Evolutionary conservation across 2,113 vertebrate species (phyloP).

Genomic region (Pseudopipra pipra): DNA sequence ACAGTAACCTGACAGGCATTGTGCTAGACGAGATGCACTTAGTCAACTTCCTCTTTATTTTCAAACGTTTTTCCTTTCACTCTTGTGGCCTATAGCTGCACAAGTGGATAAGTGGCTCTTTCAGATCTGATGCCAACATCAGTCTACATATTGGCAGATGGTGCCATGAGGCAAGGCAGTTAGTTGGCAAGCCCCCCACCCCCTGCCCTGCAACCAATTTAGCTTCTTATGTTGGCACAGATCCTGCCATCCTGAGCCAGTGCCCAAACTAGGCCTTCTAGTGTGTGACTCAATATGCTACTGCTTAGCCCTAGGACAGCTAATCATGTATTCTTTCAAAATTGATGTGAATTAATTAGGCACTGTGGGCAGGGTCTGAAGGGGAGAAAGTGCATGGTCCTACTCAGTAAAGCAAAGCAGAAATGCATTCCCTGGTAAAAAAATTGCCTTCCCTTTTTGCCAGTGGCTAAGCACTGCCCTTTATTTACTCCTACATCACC

Average conservation of each 20-base stretch:
- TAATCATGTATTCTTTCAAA: slow-evolving; percentile 64
- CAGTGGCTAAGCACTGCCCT: not conserved
- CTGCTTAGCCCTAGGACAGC: slow-evolving; percentile 58
- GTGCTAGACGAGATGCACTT: slow-evolving; percentile 22
- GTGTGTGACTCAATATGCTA: slow-evolving; percentile 54
- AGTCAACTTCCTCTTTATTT: slow-evolving; percentile 58
- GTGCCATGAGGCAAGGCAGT: slow-evolving; percentile 52
- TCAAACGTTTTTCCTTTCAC: slow-evolving; percentile 47
- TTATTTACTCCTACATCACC: slow-evolving; percentile 8
- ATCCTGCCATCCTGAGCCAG: slow-evolving; percentile 57
- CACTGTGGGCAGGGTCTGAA: slow-evolving; percentile 31
- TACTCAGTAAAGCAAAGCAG: slow-evolving; percentile 25
- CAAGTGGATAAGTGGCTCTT: slow-evolving; percentile 60
- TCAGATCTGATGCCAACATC: slow-evolving; percentile 68
- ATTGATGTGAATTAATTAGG: slow-evolving; percentile 58
- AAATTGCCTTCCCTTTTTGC: slow-evolving; percentile 17
- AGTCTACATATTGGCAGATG: slow-evolving; percentile 61
- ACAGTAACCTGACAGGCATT: slow-evolving; percentile 27
- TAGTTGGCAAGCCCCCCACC: slow-evolving; percentile 37
- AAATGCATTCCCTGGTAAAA: slow-evolving; percentile 8
- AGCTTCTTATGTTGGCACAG: slow-evolving; percentile 63
- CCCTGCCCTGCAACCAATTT: slow-evolving; percentile 71
- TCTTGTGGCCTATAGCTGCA: slow-evolving; percentile 47
- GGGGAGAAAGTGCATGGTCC: slow-evolving; percentile 44
- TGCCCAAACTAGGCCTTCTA: slow-evolving; percentile 55